Evolutionary conservation across 2,888 invertebrate species (phyloP), one percentile per base, ranked within the genome.

Genomic region (Slavum lentiscoides): DNA sequence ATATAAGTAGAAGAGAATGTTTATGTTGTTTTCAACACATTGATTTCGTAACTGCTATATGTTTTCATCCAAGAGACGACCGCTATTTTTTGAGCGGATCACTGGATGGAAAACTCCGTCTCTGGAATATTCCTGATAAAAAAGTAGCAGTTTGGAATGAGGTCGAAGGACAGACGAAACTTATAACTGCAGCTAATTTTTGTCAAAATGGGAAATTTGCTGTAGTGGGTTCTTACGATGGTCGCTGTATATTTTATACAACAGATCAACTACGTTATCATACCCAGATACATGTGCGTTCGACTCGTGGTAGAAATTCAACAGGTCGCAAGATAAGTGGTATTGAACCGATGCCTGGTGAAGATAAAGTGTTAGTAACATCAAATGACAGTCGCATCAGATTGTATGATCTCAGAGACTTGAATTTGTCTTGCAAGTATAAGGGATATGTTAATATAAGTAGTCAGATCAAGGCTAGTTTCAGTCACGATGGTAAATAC

Each of bases 61-160:
- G 96, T 76, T 99, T 99, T 87, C 97, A 99, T 88, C 99, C 99
- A 1, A 89, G 94, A 80, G 94, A 94, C 85, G 94, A 94, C 86
- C 88, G 94, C 43, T 91, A 98, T 87, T 99, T 99, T 87, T 88
- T 99, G 58, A 98, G 97, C 82, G 99, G 99, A 21, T 97, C 97
- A 30, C 88, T 99, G 69, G 99, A 99, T 87, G 98, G 99, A 2
- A 99, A 98, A 88, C 89, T 99, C 73, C 89, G 99, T n/a, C 88
- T 99, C 11, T 99, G 99, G 99, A 97, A 98, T 87, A 99, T 99
- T 86, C 98, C 98, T 0, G 98, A 99, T 86, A 99, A 99, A 87
- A 97, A 97, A 88, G 98, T 98, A 11, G 96, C 97, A 0, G 92
- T 97, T 11, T 98, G 98, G 97, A 98, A 96, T 87, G 98, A 98